A percentile compares a stretch with the other conserved stretches of the same genome.
Evolutionary conservation across 1,140 invertebrate genomes (phyloP).

Genomic region (Psix sp.): DNA sequence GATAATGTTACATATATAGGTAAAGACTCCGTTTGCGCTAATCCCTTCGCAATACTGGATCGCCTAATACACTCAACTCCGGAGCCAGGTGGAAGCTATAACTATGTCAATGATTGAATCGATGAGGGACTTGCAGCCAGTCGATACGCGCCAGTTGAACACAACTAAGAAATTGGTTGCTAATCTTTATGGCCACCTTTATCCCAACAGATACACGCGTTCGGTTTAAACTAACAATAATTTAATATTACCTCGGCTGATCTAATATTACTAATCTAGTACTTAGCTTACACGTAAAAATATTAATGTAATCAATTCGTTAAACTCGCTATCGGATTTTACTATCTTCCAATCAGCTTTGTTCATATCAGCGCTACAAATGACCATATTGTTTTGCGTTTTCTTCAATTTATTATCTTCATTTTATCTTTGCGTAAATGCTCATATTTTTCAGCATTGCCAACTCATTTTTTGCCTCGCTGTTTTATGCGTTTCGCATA

Average conservation of each 20-base stretch:
- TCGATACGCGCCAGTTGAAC: conserved; percentile 4
- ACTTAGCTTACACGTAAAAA: too few species aligned
- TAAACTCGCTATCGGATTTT: too few species aligned
- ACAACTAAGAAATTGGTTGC: conserved; percentile 28
- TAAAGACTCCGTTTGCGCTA: conserved; percentile 29
- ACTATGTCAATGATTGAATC: conserved; percentile 52
- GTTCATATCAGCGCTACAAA: too few species aligned
- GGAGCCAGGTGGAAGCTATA: conserved; percentile 44
- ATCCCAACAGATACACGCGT: not conserved
- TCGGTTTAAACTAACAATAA: not conserved
- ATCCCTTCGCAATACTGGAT: conserved; percentile 36
- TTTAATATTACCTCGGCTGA: too few species aligned
- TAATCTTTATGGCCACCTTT: conserved; percentile 28
- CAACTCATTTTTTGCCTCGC: conserved; percentile 2
- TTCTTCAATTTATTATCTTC: too few species aligned
- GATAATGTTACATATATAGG: conserved; percentile 53
- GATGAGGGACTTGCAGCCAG: conserved; percentile 31
- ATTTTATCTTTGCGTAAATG: too few species aligned
- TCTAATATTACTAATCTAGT: too few species aligned
- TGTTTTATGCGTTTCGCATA: conserved; percentile 11
- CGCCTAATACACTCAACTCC: conserved; percentile 51
- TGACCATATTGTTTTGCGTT: too few species aligned
- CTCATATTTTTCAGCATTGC: too few species aligned
- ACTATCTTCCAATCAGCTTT: too few species aligned
- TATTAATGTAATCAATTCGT: too few species aligned